Evolutionary conservation across 2,113 vertebrate species (phyloP).

Genomic region (Addax nasomaculatus): DNA sequence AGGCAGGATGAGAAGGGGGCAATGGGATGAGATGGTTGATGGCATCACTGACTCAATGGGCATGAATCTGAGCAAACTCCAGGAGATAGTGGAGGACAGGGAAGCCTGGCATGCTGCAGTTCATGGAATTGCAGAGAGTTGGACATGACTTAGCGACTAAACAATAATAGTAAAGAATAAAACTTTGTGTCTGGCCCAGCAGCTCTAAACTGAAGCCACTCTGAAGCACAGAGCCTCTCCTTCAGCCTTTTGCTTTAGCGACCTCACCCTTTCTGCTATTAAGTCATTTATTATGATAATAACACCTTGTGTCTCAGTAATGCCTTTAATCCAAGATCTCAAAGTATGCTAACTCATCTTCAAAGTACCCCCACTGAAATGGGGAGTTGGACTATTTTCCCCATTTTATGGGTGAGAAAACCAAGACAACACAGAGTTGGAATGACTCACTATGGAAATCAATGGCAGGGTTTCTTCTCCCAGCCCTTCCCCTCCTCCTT

Average conservation of each 20-base stretch:
- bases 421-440: neutral
- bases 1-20: neutral
- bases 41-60: neutral
- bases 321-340: constrained; percentile 67
- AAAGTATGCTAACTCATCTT: constrained; percentile 38
- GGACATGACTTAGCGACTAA: neutral
- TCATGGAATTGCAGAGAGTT: neutral
- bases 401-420: constrained; percentile 60
- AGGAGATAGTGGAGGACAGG: neutral
- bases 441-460: constrained; percentile 43
- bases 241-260: neutral
- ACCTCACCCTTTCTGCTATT: constrained; percentile 57
- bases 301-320: constrained; percentile 48
- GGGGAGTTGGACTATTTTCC: neutral
- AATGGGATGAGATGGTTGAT: neutral
- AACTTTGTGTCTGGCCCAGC: neutral
- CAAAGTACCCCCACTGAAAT: neutral
- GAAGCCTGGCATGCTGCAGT: neutral
- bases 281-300: constrained; percentile 67
- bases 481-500: constrained; percentile 31
- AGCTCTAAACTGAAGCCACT: neutral
- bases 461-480: neutral
- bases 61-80: neutral
- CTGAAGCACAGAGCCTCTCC: neutral
- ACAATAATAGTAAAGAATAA: neutral